Evolutionary conservation across 2,113 vertebrate species (phyloP), one percentile per base, ranked within the genome.

Genomic region (Alligator sinensis): DNA sequence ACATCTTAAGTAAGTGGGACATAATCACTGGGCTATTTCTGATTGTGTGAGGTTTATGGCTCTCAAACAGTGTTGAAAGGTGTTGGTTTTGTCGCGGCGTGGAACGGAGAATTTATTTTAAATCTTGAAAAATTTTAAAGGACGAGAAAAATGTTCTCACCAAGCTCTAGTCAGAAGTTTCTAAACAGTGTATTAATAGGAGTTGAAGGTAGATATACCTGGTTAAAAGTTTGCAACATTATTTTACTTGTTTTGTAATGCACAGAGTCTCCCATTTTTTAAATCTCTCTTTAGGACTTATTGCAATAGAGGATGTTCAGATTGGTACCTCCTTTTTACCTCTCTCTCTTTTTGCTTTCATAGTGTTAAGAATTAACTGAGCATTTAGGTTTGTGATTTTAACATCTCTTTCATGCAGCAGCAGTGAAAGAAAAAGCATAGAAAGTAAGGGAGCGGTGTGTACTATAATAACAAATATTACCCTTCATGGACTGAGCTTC

Each of bases 391-490:
- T 90, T 88, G 92, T 90, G 86, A 88, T 79, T 92, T 96, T 96
- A 95, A 91, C 91, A 92, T 97, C 94, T 57, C 91, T 95, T 92
- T 82, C 19, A 57, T 93, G 57, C 66, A 88, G 1, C 78, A 95
- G 62, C 84, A 88, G 76, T 92, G 79, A 86, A 90, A 94, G 91
- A 96, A 80, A 84, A 91, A 93, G 88, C 90, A 84, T 80, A 80
- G 86, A 95, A 93, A 88, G 94, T 62, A 88, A 80, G 63, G 72
- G 91, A 95, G 96, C 92, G 94, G 79, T 89, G 90, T 92, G 86
- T 93, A 86, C 89, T 94, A 34, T 94, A 96, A 92, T 84, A 78
- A 70, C 93, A 93, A 96, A 93, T 92, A 89, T 57, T 96, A 89
- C 92, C 94, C 54, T 95, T 95, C 82, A 91, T 88, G 80, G 89